Evolutionary conservation across 2,797 vertebrate genomes (phyloP).

Genomic region (Sebastes vulpes): DNA sequence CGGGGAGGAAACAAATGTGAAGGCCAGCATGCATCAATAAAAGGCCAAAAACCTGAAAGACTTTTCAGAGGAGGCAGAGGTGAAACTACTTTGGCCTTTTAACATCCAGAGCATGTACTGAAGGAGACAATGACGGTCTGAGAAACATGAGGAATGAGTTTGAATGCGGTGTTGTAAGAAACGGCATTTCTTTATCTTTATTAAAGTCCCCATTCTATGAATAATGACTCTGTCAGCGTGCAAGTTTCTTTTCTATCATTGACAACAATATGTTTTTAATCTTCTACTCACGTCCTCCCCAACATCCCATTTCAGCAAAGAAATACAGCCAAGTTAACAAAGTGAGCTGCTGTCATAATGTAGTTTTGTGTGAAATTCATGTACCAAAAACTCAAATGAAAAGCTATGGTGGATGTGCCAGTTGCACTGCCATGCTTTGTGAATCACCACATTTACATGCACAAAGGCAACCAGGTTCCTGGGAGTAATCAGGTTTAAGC

Average conservation of each 20-base stretch:
- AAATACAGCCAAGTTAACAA: not conserved
- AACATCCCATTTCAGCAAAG: not conserved
- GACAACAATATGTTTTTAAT: not conserved
- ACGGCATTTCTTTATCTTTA: not conserved
- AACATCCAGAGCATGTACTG: constrained; percentile 7
- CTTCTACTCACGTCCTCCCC: not conserved
- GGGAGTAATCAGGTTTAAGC: not conserved
- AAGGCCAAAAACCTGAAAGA: constrained; percentile 46
- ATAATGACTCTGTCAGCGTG: not conserved
- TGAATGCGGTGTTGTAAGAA: not conserved
- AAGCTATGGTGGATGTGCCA: not conserved
- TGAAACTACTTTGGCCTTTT: constrained; percentile 40
- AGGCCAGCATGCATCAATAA: constrained; percentile 64
- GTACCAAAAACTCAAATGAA: not conserved
- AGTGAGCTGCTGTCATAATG: not conserved
- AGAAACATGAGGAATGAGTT: not conserved
- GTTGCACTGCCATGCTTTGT: not conserved
- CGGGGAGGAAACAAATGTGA: constrained; percentile 74
- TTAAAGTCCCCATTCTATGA: not conserved
- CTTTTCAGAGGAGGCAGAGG: constrained; percentile 29
- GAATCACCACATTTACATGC: not conserved
- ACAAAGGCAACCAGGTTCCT: not conserved
- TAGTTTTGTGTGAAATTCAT: not conserved
- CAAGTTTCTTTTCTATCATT: not conserved
- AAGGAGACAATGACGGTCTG: not conserved